Conservation (phyloP, 23 tunicate species). For the Halocynthia roretzi region DNA sequence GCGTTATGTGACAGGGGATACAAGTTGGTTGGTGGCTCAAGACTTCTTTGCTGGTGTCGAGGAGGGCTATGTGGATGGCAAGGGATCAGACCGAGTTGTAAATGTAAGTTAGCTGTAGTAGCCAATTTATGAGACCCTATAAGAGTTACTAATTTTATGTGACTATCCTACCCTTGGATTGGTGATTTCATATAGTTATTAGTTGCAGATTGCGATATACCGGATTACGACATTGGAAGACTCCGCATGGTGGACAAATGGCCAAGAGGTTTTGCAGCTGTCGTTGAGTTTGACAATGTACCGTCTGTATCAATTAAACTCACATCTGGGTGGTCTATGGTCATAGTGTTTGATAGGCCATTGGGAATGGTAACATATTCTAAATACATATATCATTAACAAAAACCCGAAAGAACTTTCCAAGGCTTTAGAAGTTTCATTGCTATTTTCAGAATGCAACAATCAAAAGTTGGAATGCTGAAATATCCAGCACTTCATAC, state of each 20-base stretch:
- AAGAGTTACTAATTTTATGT: neutral
- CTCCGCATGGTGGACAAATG: conserved; percentile 11
- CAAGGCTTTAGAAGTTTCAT: neutral
- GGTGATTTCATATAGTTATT: neutral
- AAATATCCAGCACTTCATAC: conserved; percentile 6
- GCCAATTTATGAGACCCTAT: neutral
- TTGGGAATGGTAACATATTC: conserved; percentile 9
- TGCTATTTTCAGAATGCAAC: conserved; percentile 1
- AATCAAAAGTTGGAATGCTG: conserved; percentile 22
- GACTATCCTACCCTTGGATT: neutral
- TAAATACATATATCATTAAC: neutral
- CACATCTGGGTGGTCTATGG: conserved; percentile 23
- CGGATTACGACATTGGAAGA: conserved; percentile 15
- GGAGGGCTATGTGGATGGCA: conserved; percentile 48
- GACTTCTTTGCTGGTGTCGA: conserved; percentile 40
- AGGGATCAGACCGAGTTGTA: conserved; percentile 60
- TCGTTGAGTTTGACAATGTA: conserved; percentile 10
- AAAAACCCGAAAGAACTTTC: too few species aligned
- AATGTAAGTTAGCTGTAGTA: conserved; percentile 23
- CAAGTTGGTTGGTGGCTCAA: conserved; percentile 17
- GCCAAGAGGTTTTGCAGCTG: conserved; percentile 15
- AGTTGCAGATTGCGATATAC: conserved; percentile 6
- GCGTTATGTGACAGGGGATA: conserved; percentile 20
- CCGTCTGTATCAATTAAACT: neutral
- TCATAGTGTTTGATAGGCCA: conserved; percentile 10